Base-by-base conservation (phyloP, 2,888 invertebrate species). In the Empis livida region DNA sequence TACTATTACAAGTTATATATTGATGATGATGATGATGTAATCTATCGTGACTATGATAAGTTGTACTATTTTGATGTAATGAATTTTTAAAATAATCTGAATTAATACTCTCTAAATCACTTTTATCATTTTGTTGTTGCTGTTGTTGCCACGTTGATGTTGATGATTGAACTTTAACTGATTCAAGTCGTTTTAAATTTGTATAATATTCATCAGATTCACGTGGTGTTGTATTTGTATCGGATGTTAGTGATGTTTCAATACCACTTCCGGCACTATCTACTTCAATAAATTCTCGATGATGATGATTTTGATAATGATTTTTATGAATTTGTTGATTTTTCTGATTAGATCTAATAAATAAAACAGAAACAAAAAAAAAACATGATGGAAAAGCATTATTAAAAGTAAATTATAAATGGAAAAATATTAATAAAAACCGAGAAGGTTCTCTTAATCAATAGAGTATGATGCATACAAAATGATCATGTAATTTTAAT, bases 31-130 rank as follows among this genome's bases (percentile, higher is more conserved):
- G 23, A 27, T 27, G 23, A 27, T 27, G 23, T 27, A 27, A 6
- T 27, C 8, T 13, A 13, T 13, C 11, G 20, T 27, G 14, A 14
- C 6, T 40, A 40, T 40, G 14, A 40, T 17, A 23, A 41, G n/a
- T 27, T 14, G 2, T 8, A 43, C 62, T 62, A 15, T 54, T 59
- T 53, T 70, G 69, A 51, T 70, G 69, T 50, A 64, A 51, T 3
- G 70, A 70, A 44, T 70, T 65, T 54, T 67, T 67, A 48, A 70
- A 70, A 50, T 69, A 69, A 44, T 69, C 68, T 11, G 70, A 70
- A 50, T 70, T 68, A 17, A 70, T 58, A 51, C 70, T 70, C 54
- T 68, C 70, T 57, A 70, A 64, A 54, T 70, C 70, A 53, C 69
- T 70, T 56, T 66, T 69, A 55, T 70, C 69, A 57, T 64, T 67